Conservation (phyloP, 2,113 vertebrate species). For the Rutilus rutilus region DNA sequence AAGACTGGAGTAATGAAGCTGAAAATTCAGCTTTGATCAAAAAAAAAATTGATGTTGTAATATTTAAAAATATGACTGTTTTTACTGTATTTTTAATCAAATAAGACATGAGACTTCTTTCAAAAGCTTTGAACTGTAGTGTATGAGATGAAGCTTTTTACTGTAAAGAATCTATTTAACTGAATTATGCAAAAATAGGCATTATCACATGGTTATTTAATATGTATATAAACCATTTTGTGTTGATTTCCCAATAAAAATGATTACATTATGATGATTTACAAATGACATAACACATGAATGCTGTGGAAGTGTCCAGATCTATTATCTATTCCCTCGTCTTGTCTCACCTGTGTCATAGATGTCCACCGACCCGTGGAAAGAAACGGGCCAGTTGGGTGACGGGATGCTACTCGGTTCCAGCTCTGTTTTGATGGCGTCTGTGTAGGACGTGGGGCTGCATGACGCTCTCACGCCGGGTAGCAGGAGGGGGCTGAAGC, state of each 20-base stretch:
- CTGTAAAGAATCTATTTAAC: neutral
- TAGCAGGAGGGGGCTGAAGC: slow-evolving; percentile 89
- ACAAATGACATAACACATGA: neutral
- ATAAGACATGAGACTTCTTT: neutral
- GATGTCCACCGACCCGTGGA: slow-evolving; percentile 91
- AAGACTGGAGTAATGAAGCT: neutral
- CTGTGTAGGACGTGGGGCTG: slow-evolving; percentile 81
- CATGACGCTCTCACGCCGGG: slow-evolving; percentile 81
- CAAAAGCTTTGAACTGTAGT: neutral
- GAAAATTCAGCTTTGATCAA: neutral
- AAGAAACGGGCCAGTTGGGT: slow-evolving; percentile 85
- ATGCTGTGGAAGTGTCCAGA: neutral
- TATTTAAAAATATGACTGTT: neutral
- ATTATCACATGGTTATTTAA: neutral
- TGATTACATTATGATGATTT: neutral
- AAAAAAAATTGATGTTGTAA: neutral
- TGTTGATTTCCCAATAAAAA: neutral
- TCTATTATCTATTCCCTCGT: neutral
- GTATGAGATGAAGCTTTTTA: neutral
- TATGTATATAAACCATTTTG: no score
- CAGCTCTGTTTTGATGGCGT: slow-evolving; percentile 84
- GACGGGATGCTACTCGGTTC: slow-evolving; percentile 73
- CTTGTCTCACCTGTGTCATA: slow-evolving; percentile 86
- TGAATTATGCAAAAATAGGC: neutral
- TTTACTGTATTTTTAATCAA: neutral